phyloP scores from a whole-genome alignment of 2,888 invertebrate species.

The Sympetrum striolatum region DNA sequence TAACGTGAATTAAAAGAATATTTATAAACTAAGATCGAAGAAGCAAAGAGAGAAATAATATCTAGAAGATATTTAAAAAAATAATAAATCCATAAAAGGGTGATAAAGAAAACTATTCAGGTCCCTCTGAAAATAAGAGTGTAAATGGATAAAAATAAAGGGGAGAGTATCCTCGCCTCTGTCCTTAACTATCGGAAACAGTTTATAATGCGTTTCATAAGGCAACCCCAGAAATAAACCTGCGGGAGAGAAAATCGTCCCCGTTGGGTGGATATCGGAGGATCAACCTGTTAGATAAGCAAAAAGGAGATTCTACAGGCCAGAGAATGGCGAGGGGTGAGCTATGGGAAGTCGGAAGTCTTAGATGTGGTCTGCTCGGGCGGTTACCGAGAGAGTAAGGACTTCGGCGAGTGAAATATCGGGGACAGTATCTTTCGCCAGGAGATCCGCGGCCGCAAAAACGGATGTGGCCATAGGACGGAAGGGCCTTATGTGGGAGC shows the following conservation, averaged over 20 bases:
- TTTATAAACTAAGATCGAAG: no score
- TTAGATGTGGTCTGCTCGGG: neutral
- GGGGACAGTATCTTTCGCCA: neutral
- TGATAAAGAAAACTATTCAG: no score
- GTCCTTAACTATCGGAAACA: no score
- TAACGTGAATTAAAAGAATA: no score
- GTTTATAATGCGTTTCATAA: no score
- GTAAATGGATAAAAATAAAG: no score
- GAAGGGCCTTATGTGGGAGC: neutral
- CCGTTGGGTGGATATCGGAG: neutral
- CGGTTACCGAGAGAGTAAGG: neutral
- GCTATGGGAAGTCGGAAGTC: neutral
- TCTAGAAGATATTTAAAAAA: no score
- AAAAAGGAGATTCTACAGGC: neutral
- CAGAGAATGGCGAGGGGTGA: neutral
- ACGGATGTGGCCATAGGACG: slow-evolving; percentile 15
- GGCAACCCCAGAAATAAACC: neutral
- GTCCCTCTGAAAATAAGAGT: no score
- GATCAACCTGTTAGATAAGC: neutral
- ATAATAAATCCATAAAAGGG: no score
- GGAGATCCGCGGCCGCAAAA: slow-evolving; percentile 11
- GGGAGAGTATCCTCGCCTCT: no score
- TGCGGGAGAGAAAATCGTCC: neutral
- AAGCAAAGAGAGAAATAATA: no score
- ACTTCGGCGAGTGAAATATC: slow-evolving; percentile 4